phyloP scores from a whole-genome alignment of 2,797 vertebrate genomes.

The Danio albolineatus region DNA sequence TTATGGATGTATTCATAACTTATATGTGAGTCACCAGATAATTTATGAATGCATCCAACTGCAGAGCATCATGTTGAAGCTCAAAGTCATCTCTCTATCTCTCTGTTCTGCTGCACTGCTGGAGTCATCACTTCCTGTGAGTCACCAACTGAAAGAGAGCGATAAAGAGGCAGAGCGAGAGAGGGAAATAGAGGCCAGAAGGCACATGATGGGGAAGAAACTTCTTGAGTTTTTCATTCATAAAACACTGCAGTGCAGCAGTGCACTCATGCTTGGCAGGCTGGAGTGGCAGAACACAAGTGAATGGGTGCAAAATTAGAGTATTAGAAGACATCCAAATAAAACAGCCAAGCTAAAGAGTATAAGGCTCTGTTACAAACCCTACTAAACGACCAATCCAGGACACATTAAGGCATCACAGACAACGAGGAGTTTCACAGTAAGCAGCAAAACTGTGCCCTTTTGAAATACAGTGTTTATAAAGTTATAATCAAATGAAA shows the following conservation, averaged over 20 bases:
- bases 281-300: constrained; percentile 9
- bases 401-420: neutral
- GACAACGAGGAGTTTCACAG: neutral
- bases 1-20: neutral
- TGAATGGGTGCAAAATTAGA: neutral
- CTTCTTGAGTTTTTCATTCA: constrained; percentile 65
- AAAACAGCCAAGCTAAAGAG: neutral
- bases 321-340: neutral
- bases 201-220: constrained; percentile 20
- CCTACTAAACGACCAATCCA: neutral
- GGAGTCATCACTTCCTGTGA: constrained; percentile 54
- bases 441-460: neutral
- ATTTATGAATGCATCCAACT: constrained; percentile 19
- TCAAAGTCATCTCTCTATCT: constrained; percentile 35
- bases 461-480: neutral
- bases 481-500: no score
- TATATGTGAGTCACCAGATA: neutral
- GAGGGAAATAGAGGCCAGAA: constrained; percentile 32
- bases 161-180: constrained; percentile 48
- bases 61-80: constrained; percentile 2
- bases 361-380: constrained; percentile 3
- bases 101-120: constrained; percentile 53
- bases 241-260: constrained; percentile 64
- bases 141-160: constrained; percentile 48
- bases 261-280: neutral